Conservation (phyloP, 2,113 vertebrate genomes). For the Fregetta grallaria region DNA sequence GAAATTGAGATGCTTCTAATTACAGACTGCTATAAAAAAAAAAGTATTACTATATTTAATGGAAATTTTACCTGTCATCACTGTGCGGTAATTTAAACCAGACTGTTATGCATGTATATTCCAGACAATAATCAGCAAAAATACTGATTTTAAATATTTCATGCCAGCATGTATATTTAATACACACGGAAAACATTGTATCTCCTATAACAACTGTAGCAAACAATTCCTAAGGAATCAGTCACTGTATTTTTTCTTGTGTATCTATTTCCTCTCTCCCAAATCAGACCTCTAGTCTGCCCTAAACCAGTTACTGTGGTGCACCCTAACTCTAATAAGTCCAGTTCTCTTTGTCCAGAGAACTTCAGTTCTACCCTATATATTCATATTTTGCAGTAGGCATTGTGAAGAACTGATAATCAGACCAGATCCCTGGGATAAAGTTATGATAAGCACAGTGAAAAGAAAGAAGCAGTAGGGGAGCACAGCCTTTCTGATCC, state of each 20-base stretch:
- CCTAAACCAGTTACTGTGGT: not conserved
- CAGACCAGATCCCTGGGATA: not conserved
- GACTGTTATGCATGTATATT: not conserved
- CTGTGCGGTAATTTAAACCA: not conserved
- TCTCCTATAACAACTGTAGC: not conserved
- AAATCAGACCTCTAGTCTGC: not conserved
- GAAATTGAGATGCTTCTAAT: not conserved
- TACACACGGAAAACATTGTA: not conserved
- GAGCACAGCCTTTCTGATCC: not conserved
- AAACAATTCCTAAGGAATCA: not conserved
- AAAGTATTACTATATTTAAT: not conserved
- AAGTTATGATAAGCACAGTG: not conserved
- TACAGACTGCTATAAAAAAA: not conserved
- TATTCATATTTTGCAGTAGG: not conserved
- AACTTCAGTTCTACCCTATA: not conserved
- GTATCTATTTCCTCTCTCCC: not conserved
- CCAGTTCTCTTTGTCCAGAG: not conserved
- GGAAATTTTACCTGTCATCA: not conserved
- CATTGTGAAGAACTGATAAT: not conserved
- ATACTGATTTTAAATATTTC: not conserved
- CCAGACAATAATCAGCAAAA: conserved; percentile 5
- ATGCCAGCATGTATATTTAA: not conserved
- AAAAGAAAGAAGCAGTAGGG: not conserved
- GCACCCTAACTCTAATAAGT: not conserved
- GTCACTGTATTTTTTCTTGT: not conserved